These are phyloP conservation scores for Huso huso DNA, from an alignment of 2,797 vertebrate species.

Conservation along the genomic window DNA sequence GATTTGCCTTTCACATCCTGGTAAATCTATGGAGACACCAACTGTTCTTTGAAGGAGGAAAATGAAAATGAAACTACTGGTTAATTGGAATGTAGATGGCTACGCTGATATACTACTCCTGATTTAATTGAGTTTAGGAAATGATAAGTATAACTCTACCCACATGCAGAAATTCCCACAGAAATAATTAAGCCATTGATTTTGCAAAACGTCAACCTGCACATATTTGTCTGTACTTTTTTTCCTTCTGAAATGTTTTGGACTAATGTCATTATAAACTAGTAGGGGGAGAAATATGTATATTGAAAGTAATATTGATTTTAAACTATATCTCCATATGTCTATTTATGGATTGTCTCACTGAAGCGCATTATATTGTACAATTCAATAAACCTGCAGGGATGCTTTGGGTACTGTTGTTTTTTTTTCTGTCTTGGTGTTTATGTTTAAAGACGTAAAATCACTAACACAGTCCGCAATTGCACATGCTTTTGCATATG, in stretches of 20 bases:
- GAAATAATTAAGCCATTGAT: conserved; percentile 40
- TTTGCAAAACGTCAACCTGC: conserved; percentile 34
- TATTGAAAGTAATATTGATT: too few relatives aligned
- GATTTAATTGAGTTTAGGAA: conserved; percentile 49
- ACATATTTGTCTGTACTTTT: conserved; percentile 31
- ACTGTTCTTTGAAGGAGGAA: conserved; percentile 13
- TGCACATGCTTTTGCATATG: too few relatives aligned
- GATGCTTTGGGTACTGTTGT: too few relatives aligned
- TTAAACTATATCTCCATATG: too few relatives aligned
- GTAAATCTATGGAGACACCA: conserved; percentile 15
- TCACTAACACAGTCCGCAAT: too few relatives aligned
- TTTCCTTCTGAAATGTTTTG: not conserved
- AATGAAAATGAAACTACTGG: conserved; percentile 23
- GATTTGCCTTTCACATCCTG: conserved; percentile 12
- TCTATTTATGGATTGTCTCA: too few relatives aligned
- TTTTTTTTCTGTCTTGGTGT: too few relatives aligned
- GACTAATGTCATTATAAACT: too few relatives aligned
- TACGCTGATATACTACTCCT: conserved; percentile 18
- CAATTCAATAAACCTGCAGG: too few relatives aligned
- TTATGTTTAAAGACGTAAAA: too few relatives aligned
- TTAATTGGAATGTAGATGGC: conserved; percentile 9
- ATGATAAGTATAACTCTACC: conserved; percentile 42
- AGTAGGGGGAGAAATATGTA: too few relatives aligned
- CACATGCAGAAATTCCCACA: conserved; percentile 39
- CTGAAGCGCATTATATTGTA: too few relatives aligned